phyloP scores from a whole-genome alignment of 2,888 invertebrate species.

The Plutella xylostella region DNA sequence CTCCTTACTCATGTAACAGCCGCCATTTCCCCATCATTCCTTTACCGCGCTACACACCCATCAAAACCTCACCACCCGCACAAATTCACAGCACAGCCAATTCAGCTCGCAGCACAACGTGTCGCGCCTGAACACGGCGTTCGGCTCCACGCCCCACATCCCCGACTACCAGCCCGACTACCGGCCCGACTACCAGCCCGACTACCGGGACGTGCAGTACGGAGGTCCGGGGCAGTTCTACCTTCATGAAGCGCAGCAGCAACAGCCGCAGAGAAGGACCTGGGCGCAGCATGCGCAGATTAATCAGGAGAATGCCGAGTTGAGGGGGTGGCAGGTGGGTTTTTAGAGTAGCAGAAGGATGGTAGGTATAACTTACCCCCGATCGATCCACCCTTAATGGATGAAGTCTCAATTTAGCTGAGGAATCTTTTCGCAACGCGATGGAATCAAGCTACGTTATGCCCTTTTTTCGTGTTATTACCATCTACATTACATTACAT shows the following conservation, averaged over 20 bases:
- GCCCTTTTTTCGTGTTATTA: too few species aligned
- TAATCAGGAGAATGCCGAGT: constrained; percentile 71
- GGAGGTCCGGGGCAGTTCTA: constrained; percentile 76
- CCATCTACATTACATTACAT: too few species aligned
- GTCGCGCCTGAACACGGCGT: constrained; percentile 42
- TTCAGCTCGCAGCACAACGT: constrained; percentile 69
- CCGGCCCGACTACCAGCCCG: constrained; percentile 22
- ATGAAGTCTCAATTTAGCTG: too few species aligned
- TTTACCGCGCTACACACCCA: too few species aligned
- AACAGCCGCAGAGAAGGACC: constrained; percentile 73
- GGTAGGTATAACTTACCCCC: too few species aligned
- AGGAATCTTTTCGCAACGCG: too few species aligned
- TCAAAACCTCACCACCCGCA: constrained; percentile 12
- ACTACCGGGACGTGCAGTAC: constrained; percentile 34
- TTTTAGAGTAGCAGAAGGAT: too few species aligned
- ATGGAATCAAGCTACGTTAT: too few species aligned
- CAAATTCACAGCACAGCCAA: constrained; percentile 59
- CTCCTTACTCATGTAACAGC: too few species aligned
- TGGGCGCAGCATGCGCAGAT: constrained; percentile 74
- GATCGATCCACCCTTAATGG: too few species aligned
- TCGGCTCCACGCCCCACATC: constrained; percentile 65
- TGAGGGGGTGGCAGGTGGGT: constrained; percentile 56
- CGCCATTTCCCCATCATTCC: too few species aligned
- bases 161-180: constrained; percentile 33
- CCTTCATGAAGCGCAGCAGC: constrained; percentile 59